Conservation (phyloP, 2,797 vertebrate species). For the Characodon lateralis region DNA sequence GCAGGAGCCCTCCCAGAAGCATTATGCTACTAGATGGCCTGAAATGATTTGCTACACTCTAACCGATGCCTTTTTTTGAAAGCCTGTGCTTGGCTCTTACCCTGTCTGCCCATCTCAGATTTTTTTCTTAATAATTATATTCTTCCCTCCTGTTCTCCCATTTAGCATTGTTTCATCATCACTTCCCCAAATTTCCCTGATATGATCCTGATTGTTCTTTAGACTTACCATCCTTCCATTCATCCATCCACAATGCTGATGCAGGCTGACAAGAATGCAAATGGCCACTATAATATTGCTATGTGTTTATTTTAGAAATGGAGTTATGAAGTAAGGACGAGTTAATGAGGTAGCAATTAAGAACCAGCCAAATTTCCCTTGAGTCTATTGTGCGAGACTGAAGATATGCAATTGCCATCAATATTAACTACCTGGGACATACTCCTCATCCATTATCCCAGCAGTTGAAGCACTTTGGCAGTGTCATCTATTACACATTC, state of each 20-base stretch:
- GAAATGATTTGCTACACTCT: conserved; percentile 59
- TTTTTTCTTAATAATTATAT: conserved; percentile 41
- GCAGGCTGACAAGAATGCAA: background rate
- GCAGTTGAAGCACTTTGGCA: conserved; percentile 21
- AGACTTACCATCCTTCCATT: conserved; percentile 14
- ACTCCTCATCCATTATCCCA: conserved; percentile 42
- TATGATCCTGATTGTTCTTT: conserved; percentile 14
- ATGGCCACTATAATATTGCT: background rate
- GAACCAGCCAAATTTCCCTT: conserved; percentile 26
- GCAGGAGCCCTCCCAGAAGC: conserved; percentile 50
- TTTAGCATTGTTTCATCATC: conserved; percentile 19
- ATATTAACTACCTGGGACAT: conserved; percentile 4
- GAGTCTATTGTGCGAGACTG: background rate
- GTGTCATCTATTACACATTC: conserved; percentile 25
- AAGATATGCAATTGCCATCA: background rate
- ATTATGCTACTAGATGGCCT: conserved; percentile 57
- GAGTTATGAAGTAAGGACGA: conserved; percentile 35
- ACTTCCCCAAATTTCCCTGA: background rate
- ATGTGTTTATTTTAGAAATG: conserved; percentile 47
- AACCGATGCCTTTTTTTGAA: conserved; percentile 31
- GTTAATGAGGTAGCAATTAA: conserved; percentile 56
- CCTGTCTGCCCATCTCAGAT: conserved; percentile 41
- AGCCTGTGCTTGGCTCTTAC: conserved; percentile 33
- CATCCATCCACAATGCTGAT: background rate
- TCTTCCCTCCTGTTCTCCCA: conserved; percentile 36